phyloP scores from a whole-genome alignment of 2,113 vertebrate genomes.

The Sinocyclocheilus grahami region DNA sequence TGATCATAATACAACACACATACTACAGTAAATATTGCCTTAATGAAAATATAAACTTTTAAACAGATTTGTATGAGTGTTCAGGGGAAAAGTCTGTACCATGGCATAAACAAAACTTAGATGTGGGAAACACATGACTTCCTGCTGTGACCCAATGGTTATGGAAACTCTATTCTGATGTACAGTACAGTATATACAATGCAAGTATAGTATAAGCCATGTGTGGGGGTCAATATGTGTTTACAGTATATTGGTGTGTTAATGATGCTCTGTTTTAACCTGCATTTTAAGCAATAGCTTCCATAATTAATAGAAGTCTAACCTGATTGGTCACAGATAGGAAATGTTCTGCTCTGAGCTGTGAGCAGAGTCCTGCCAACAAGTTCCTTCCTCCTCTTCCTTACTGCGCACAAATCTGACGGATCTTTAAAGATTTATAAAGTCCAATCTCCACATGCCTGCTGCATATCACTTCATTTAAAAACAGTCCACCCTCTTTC shows the following conservation, averaged over 20 bases:
- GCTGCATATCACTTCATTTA: slow-evolving; percentile 63
- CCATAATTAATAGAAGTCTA: neutral
- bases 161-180: neutral
- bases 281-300: neutral
- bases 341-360: neutral
- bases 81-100: neutral
- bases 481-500: slow-evolving; percentile 63
- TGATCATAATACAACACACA: neutral
- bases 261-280: neutral
- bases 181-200: neutral
- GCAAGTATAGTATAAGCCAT: neutral
- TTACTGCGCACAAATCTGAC: slow-evolving; percentile 57
- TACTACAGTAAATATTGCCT: neutral
- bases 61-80: neutral
- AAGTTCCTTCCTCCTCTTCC: slow-evolving; percentile 25
- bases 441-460: slow-evolving; percentile 57
- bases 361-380: neutral
- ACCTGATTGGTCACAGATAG: neutral
- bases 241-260: neutral
- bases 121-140: neutral
- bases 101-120: neutral
- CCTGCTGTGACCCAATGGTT: neutral
- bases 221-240: neutral
- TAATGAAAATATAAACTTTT: neutral
- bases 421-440: slow-evolving; percentile 66